A percentile compares a stretch with the other conserved stretches of the same genome.
phyloP scores from a whole-genome alignment of 2,888 invertebrate species.

The Scaptomyza cyrtandrae region DNA sequence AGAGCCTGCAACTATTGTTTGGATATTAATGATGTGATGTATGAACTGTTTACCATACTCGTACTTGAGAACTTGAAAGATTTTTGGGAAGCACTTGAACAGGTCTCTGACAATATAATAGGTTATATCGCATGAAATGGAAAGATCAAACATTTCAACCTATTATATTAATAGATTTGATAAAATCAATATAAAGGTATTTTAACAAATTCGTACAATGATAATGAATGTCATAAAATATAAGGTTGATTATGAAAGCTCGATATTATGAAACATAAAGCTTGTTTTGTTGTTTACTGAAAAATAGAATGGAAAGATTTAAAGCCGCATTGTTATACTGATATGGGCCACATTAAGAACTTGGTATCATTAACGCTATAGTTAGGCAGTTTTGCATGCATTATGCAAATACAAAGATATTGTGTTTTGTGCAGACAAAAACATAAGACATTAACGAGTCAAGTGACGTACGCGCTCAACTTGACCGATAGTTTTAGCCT shows the following conservation, averaged over 20 bases:
- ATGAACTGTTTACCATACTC: slow-evolving; percentile 11
- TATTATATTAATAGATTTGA: neutral
- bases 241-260: neutral
- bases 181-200: neutral
- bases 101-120: neutral
- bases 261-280: neutral
- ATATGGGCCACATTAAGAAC: slow-evolving; percentile 30
- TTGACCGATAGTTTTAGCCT: slow-evolving; percentile 67
- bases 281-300: neutral
- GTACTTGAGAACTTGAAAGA: neutral
- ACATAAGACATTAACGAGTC: slow-evolving; percentile 14
- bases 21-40: slow-evolving; percentile 5
- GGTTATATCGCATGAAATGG: neutral
- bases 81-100: slow-evolving; percentile 1
- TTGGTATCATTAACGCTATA: slow-evolving; percentile 9
- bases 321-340: neutral
- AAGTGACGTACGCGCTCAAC: slow-evolving; percentile 58
- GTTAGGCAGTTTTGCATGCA: slow-evolving; percentile 45
- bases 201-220: neutral
- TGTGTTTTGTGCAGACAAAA: slow-evolving; percentile 1
- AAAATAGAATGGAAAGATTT: neutral
- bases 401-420: neutral
- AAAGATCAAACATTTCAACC: neutral
- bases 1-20: slow-evolving; percentile 10
- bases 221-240: neutral